Evolutionary conservation across 2,797 vertebrate species (phyloP).

Genomic region (Australoheros facetus): DNA sequence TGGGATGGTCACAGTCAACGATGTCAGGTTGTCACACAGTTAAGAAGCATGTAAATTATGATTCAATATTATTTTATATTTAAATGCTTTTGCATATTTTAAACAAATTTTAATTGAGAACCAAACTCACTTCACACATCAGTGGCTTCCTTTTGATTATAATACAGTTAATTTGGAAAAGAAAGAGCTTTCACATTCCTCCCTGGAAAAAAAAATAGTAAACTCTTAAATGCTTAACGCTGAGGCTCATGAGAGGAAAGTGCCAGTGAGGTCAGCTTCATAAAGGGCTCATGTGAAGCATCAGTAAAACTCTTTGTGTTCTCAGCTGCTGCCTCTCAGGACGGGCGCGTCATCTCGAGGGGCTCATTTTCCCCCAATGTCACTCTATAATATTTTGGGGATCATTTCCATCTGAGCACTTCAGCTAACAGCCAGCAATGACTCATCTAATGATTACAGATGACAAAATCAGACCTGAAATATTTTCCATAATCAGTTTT

Average conservation of each 20-base stretch:
- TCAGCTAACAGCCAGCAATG: background rate
- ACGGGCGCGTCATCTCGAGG: rapidly evolving
- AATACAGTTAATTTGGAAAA: no score
- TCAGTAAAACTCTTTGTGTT: background rate
- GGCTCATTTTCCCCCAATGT: constrained; percentile 1
- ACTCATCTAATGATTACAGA: background rate
- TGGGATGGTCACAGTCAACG: no score
- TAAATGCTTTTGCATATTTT: background rate
- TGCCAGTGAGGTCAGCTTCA: background rate
- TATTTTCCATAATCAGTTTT: background rate
- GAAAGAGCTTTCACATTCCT: no score
- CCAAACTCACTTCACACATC: background rate
- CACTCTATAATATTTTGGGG: background rate
- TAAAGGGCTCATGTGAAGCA: background rate
- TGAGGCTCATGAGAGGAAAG: no score
- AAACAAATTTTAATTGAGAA: background rate
- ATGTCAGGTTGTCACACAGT: no score
- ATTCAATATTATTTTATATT: no score
- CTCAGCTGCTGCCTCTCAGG: constrained; percentile 5
- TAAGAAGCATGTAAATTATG: no score
- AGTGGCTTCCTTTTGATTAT: background rate
- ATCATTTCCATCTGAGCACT: constrained; percentile 15
- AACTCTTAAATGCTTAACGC: no score
- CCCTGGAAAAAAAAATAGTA: no score
- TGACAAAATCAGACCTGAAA: background rate